Evolutionary conservation across 2,113 vertebrate species (phyloP).

Genomic region (Calidris pygmaea): DNA sequence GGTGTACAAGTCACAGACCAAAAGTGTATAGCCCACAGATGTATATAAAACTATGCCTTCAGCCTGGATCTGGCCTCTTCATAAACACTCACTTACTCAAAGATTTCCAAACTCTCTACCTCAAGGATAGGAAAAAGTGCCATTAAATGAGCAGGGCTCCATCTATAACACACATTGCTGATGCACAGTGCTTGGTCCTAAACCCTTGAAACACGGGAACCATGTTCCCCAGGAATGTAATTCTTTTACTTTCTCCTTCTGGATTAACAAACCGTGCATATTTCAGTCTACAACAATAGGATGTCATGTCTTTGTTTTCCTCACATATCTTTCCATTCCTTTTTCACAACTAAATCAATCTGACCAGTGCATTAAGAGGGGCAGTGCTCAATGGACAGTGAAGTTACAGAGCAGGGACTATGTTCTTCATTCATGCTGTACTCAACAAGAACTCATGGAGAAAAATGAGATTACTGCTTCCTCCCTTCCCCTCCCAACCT

Average conservation of each 20-base stretch:
- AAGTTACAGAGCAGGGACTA: background rate
- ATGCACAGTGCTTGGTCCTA: background rate
- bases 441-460: background rate
- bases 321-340: background rate
- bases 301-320: background rate
- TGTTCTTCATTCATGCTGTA: background rate
- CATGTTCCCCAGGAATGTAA: background rate
- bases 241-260: background rate
- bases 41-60: background rate
- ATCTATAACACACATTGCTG: background rate
- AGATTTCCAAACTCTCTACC: background rate
- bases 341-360: background rate
- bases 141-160: background rate
- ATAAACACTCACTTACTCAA: background rate
- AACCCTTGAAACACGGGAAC: background rate
- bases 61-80: background rate
- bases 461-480: background rate
- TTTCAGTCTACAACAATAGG: background rate
- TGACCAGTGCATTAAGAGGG: background rate
- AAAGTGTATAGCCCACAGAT: background rate
- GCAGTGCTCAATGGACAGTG: background rate
- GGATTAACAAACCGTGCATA: background rate
- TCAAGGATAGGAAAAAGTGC: background rate
- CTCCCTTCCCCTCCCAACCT: background rate
- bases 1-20: background rate